Base-by-base conservation (phyloP, 2,888 invertebrate genomes). In the Bombyx huttoni region DNA sequence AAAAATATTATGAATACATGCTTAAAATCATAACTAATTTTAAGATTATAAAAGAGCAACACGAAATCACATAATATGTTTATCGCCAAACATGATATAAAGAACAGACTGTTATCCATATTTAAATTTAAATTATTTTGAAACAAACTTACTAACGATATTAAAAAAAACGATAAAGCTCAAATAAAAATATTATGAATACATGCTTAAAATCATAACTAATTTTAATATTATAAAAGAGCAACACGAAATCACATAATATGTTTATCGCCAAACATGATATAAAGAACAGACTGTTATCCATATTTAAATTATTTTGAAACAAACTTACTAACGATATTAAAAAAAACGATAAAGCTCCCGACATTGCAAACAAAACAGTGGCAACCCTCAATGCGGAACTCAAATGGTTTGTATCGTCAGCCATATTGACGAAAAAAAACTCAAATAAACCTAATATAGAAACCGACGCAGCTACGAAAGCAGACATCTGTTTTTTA, bases 321-420 rank as follows among this genome's bases (percentile, higher is more conserved):
- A 61, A 5, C n/a, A 62, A 52, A 45, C 53, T 56, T 45, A 56
- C 46, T 1, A 54, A 7, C 51, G 60, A 54, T 7, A 63, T 48
- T 0, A 52, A n/a, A 40, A 57, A 51, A 5, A 60, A 54, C 0
- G 57, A 56, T 2, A 58, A 1, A 45, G 64, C 55, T 7, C 64
- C 54, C 46, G 58, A 53, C 60, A 67, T 63, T 34, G 65, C 51
- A 9, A 65, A 54, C 1, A 64, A 54, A 34, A 63, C 45, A 0
- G 61, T 55, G 1, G 63, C 61, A 0, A 68, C 34, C 49, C 62
- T 52, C 33, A 68, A 52, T 40, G 58, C 54, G 40, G 49, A 12
- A 2, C 9, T 8, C 7, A 49, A 40, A 47, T 55, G 14, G 8
- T 12, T 12, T 3, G 6, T 2, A n/a, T 48, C 46, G 2, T 24